These are phyloP conservation scores for Bactericera cockerelli DNA, from an alignment of 1,140 invertebrate genomes.

Conservation along the genomic window DNA sequence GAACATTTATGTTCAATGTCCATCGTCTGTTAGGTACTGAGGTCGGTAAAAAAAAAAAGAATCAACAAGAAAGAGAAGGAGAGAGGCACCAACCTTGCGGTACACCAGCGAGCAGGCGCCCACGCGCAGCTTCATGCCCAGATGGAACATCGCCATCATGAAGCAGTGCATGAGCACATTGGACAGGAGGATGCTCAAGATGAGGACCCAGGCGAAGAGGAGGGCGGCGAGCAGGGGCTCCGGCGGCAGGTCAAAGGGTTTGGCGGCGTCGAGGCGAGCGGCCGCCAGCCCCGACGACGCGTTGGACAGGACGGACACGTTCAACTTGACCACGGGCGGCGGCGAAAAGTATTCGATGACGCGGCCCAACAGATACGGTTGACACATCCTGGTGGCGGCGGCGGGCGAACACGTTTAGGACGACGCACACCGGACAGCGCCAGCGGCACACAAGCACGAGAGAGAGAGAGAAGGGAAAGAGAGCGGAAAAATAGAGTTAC, in stretches of 20 bases:
- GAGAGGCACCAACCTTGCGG: constrained; percentile 46
- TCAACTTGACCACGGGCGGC: background rate
- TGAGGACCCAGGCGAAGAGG: background rate
- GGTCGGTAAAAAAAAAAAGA: no score
- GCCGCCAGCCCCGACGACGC: background rate
- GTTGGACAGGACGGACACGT: background rate
- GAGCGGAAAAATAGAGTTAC: no score
- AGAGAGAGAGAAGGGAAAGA: no score
- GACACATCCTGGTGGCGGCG: constrained; percentile 14
- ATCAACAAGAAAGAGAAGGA: no score
- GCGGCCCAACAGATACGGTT: constrained; percentile 27
- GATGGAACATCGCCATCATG: constrained; percentile 53
- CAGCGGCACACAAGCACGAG: no score
- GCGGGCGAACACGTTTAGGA: no score
- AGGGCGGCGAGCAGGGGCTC: constrained; percentile 12
- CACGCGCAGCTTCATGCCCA: constrained; percentile 64
- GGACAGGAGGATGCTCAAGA: background rate
- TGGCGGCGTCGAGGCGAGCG: background rate
- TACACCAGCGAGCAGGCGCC: constrained; percentile 65
- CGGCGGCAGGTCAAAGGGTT: background rate
- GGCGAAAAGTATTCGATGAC: constrained; percentile 28
- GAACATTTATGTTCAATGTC: no score
- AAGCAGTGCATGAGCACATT: constrained; percentile 29
- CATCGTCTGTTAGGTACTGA: no score
- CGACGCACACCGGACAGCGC: no score